phyloP scores from a whole-genome alignment of 2,888 invertebrate genomes.

The Hetaerina titia region DNA sequence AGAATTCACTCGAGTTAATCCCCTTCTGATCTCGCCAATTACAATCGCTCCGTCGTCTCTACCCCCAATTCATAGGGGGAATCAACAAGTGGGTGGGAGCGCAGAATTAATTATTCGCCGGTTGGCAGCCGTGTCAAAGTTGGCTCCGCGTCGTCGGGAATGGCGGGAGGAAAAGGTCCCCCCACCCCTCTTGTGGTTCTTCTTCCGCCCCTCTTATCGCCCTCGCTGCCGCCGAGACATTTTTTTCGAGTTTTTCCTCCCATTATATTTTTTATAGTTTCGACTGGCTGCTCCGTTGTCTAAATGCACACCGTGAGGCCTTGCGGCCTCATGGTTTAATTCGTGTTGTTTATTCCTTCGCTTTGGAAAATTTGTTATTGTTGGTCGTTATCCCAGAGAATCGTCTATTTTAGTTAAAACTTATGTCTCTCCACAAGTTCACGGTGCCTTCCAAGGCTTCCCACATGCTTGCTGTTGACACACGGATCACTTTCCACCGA shows the following conservation, averaged over 20 bases:
- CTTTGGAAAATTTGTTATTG: no score
- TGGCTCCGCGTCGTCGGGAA: background rate
- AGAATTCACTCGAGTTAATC: no score
- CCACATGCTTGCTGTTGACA: no score
- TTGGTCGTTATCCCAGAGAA: no score
- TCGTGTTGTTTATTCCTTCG: no score
- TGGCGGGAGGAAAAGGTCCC: background rate
- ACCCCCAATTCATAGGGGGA: background rate
- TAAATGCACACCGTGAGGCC: background rate
- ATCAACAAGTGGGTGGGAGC: conserved; percentile 60
- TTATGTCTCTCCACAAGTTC: no score
- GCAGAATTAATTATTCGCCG: background rate
- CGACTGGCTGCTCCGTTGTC: background rate
- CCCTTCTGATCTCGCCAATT: no score
- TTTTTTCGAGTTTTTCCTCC: background rate
- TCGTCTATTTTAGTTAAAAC: no score
- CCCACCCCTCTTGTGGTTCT: background rate
- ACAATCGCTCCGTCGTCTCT: no score
- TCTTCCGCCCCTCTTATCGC: background rate
- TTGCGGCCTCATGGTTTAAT: no score
- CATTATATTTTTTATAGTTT: background rate
- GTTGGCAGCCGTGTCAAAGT: background rate
- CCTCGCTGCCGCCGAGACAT: background rate
- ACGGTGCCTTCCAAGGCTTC: no score
- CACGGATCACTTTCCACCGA: no score